phyloP scores from a whole-genome alignment of 2,888 invertebrate species.

The Lepidochrysops patricia region DNA sequence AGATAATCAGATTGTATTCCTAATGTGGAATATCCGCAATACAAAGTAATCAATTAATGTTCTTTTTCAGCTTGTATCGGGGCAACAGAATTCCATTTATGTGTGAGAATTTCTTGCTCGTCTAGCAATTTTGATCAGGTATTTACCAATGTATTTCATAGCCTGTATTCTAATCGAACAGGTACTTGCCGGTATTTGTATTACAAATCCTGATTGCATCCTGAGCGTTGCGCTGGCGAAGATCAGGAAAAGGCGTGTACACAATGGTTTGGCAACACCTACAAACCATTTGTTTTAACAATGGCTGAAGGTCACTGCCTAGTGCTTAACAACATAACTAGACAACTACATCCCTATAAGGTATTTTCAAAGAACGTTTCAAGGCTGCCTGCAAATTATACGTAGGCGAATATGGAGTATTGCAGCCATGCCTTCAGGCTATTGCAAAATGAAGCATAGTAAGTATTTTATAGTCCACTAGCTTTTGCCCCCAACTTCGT shows the following conservation, averaged over 20 bases:
- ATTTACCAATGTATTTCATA: background rate
- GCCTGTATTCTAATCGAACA: background rate
- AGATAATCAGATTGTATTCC: background rate
- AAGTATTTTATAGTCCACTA: background rate
- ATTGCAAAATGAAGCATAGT: background rate
- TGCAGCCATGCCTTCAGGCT: background rate
- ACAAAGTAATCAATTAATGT: background rate
- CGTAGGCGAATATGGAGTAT: background rate
- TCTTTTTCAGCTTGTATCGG: background rate
- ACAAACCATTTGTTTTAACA: constrained; percentile 59
- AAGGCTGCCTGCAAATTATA: background rate
- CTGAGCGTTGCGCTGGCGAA: constrained; percentile 20
- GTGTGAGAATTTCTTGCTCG: background rate
- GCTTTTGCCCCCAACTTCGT: background rate
- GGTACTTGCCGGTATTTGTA: background rate
- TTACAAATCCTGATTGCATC: constrained; percentile 2
- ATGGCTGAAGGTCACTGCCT: constrained; percentile 52
- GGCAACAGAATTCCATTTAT: background rate
- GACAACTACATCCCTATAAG: background rate
- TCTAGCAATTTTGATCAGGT: background rate
- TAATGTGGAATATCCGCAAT: background rate
- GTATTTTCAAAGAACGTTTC: background rate
- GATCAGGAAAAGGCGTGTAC: constrained; percentile 46
- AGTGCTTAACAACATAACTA: background rate
- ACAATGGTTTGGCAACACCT: constrained; percentile 54